Evolutionary conservation across 1,140 invertebrate genomes (phyloP).

Genomic region (Drosophila arawakana): DNA sequence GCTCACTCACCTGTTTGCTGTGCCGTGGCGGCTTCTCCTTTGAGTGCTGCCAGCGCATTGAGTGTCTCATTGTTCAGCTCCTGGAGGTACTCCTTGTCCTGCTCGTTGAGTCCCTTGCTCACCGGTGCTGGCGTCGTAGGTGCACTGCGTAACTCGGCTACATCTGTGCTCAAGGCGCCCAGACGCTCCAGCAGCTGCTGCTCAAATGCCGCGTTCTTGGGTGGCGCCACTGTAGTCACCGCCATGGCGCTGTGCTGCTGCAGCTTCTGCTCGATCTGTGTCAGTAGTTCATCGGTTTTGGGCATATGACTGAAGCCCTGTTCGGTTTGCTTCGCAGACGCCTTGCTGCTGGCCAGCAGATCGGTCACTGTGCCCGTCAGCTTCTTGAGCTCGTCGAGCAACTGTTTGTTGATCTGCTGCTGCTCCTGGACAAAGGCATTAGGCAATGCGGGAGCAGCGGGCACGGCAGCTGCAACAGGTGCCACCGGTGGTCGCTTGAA

Average conservation of each 20-base stretch:
- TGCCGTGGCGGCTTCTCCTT: constrained; percentile 46
- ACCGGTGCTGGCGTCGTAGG: constrained; percentile 38
- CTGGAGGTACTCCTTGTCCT: constrained; percentile 73
- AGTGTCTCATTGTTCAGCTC: constrained; percentile 78
- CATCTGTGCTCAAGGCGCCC: constrained; percentile 45
- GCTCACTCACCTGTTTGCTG: constrained; percentile 64
- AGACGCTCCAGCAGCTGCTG: constrained; percentile 60
- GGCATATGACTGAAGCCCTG: constrained; percentile 60
- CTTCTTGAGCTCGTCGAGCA: constrained; percentile 86
- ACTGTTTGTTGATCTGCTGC: constrained; percentile 78
- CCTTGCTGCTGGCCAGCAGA: constrained; percentile 84
- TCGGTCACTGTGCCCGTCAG: constrained; percentile 86
- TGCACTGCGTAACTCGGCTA: constrained; percentile 47
- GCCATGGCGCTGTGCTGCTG: constrained; percentile 45
- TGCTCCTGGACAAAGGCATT: constrained; percentile 67
- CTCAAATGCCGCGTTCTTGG: constrained; percentile 72
- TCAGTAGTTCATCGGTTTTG: constrained; percentile 57
- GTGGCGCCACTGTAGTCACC: constrained; percentile 57
- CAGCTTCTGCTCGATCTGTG: constrained; percentile 73
- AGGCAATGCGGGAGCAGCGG: constrained; percentile 37
- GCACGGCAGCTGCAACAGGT: background rate
- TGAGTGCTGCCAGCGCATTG: constrained; percentile 67
- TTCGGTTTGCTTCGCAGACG: constrained; percentile 59
- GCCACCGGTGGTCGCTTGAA: constrained; percentile 75
- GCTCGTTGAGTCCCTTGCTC: constrained; percentile 50